Conservation (phyloP, 2,113 vertebrate genomes). For the Sialia sialis region DNA sequence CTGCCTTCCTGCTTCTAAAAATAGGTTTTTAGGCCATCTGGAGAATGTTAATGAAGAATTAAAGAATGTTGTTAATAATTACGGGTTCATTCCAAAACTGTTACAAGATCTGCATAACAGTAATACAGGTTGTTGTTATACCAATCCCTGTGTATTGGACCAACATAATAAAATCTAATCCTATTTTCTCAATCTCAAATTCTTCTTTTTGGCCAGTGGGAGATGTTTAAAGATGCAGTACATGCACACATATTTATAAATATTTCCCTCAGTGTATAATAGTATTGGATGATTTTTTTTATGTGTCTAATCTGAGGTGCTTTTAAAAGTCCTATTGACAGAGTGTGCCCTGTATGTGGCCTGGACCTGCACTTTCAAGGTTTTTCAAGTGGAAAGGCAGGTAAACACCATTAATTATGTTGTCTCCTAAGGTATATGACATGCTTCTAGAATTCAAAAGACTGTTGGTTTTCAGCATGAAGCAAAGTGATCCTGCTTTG, state of each 20-base stretch:
- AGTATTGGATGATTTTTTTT: neutral
- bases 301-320: neutral
- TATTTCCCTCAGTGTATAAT: neutral
- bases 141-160: neutral
- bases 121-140: neutral
- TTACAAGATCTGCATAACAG: neutral
- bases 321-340: neutral
- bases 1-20: neutral
- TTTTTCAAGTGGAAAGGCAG: neutral
- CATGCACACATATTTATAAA: accelerated
- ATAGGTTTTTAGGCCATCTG: neutral
- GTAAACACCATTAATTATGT: neutral
- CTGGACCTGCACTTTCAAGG: neutral
- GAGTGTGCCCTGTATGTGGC: accelerated
- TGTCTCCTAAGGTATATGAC: neutral
- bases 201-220: neutral
- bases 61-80: neutral
- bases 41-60: neutral
- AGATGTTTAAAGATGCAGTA: neutral
- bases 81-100: neutral
- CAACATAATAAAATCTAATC: neutral
- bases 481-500: neutral
- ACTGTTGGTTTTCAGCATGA: neutral
- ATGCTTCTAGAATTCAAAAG: neutral
- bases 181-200: neutral